Base-by-base conservation (phyloP, 2,888 invertebrate species). In the Zelleria hepariella region DNA sequence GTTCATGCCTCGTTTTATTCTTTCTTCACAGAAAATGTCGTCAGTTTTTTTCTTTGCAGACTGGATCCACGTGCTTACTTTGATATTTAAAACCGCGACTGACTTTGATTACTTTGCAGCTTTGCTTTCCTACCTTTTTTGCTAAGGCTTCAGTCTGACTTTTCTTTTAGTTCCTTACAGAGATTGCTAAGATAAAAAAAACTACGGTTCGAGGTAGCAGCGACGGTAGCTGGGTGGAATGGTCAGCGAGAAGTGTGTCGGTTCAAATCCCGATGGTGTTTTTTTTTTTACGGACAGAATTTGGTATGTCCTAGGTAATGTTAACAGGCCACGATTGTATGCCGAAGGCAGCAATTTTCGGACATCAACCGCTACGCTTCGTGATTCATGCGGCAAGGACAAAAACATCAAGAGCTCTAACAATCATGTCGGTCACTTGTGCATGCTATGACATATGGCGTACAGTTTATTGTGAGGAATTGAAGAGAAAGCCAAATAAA, bases 311-410 rank as follows among this genome's bases (percentile, higher is more conserved):
- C 8, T 51, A 21, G 10, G 10, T 21, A 20, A 51, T 21, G 18
- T 10, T 21, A n/a, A 6, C 24, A 54, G 27, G 54, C 25, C 20
- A 25, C 24, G 8, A 8, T 48, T 4, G n/a, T 58, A 26, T 21
- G 10, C 18, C 42, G 69, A 68, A 64, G 63, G 66, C 68, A 68
- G 68, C 69, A 70, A 78, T 78, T 73, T 74, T 71, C 74, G 80
- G 77, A 73, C 80, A 68, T 80, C 78, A 76, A 74, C 80, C 79
- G 32, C 32, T 42, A 42, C 32, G 32, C 32, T 42, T 15, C 15
- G 15, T 42, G 32, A 42, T 42, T 42, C 32, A 42, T 15, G 10
- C 32, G 32, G 32, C 15, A 42, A 42, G 32, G 32, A 5, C 32
- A 42, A 42, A n/a, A 42, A 42, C 32, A 15, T 15, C 32, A 42